Base-by-base conservation (phyloP, 1,140 invertebrate genomes). In the Drosophila albomicans region DNA sequence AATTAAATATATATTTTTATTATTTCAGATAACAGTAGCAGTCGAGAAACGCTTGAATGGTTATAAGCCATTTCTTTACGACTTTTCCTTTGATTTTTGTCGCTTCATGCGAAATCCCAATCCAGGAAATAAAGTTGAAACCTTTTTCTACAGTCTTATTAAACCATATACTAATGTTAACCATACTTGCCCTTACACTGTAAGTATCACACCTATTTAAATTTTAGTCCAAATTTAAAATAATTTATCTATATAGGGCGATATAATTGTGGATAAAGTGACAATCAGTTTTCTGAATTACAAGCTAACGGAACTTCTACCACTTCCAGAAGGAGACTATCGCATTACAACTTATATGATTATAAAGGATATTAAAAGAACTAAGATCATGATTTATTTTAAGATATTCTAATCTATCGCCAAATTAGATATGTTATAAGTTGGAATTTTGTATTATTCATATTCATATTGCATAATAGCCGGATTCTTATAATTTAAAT, bases 1-100 rank as follows among this genome's bases (percentile, higher is more conserved):
- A 25, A 25, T 25, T 25, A 25, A 25, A 25, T 25, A 25, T 25
- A 25, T 3, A 25, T 25, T 25, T 25, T 25, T 25, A 25, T 38
- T 43, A 64, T 52, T 25, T 72, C 1, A 48, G 41, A 16, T 10
- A 35, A 5, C 8, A 10, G 0, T 30, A 45, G 7, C 3, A 15
- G 15, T 48, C 16, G 8, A 6, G 25, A 61, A 61, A 11, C 58
- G 58, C 1, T 32, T 61, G 8, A 61, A 61, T 61, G 58, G 45
- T 10, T 61, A 61, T 48, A 61, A 61, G 13, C 58, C 58, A 32
- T 61, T 61, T 61, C 43, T 61, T 1, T 61, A 48, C 16, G 46
- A 61, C 25, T 32, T 48, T 4, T 46, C 58, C 1, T 2, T 48
- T 0, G 28, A 61, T 61, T 11, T 30, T 5, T 61, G 58, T 10